phyloP scores from a whole-genome alignment of 53 echinoderm and acorn worm species.

The Arbacia lixula region DNA sequence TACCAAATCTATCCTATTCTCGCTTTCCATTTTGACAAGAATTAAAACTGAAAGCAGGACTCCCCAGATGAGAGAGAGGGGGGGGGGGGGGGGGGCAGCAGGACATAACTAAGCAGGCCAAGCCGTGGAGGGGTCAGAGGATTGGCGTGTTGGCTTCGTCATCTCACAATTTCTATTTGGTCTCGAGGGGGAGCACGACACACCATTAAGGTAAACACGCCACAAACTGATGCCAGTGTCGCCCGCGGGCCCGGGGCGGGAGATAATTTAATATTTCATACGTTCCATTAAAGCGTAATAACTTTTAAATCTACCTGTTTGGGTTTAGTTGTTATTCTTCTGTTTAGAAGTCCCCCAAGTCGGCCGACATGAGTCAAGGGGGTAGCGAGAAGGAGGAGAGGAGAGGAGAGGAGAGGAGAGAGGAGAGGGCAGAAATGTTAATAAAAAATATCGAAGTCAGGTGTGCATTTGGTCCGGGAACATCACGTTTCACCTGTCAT shows the following conservation, averaged over 20 bases:
- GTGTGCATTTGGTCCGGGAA: background rate
- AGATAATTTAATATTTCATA: slow-evolving; percentile 52
- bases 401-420: background rate
- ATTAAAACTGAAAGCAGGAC: too few relatives aligned
- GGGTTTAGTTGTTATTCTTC: slow-evolving; percentile 38
- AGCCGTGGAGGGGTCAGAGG: too few relatives aligned
- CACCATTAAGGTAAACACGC: slow-evolving; percentile 54
- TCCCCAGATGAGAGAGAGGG: too few relatives aligned
- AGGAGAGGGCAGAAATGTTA: background rate
- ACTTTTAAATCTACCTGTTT: slow-evolving; percentile 52
- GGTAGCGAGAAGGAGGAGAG: background rate
- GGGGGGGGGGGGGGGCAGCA: too few relatives aligned
- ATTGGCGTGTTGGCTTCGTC: too few relatives aligned
- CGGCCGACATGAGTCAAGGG: background rate
- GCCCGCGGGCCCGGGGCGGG: slow-evolving; percentile 24
- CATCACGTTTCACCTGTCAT: slow-evolving; percentile 51
- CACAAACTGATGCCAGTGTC: slow-evolving; percentile 26
- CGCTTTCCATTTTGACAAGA: too few relatives aligned
- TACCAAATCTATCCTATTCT: too few relatives aligned
- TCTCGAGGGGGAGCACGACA: slow-evolving; percentile 40
- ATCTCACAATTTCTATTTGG: slow-evolving; percentile 27
- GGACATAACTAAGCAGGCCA: too few relatives aligned
- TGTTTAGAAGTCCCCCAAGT: background rate
- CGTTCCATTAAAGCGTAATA: slow-evolving; percentile 41
- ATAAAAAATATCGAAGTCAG: slow-evolving; percentile 45